A percentile compares a stretch with the other conserved stretches of the same genome.
Evolutionary conservation across 2,113 vertebrate genomes (phyloP).

Genomic region (Bungarus multicinctus): DNA sequence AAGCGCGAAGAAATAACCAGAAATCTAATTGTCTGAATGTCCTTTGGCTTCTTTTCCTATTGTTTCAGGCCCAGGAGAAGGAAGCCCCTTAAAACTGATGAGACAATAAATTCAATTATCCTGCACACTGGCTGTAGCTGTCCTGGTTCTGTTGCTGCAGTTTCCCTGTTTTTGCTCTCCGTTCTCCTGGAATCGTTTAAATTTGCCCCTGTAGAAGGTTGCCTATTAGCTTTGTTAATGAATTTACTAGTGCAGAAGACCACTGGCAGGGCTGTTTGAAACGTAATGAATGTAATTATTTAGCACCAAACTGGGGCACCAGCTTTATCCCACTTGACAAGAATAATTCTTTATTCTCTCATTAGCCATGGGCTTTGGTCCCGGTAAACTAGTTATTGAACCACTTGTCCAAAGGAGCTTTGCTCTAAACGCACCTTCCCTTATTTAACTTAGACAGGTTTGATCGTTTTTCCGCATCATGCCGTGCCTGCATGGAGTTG

Average conservation of each 20-base stretch:
- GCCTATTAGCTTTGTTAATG: constrained; percentile 74
- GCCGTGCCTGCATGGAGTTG: constrained; percentile 53
- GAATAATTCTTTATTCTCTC: constrained; percentile 79
- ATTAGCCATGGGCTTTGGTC: constrained; percentile 73
- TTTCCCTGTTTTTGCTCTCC: constrained; percentile 63
- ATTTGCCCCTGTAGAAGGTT: constrained; percentile 70
- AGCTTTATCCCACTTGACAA: constrained; percentile 73
- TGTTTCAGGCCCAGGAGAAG: constrained; percentile 55
- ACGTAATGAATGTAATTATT: constrained; percentile 79
- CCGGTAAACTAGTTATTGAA: constrained; percentile 80
- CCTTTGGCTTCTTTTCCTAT: constrained; percentile 47
- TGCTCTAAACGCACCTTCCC: constrained; percentile 69
- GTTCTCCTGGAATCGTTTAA: constrained; percentile 63
- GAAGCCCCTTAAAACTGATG: constrained; percentile 63
- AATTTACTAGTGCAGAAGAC: constrained; percentile 73
- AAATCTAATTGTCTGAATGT: constrained; percentile 59
- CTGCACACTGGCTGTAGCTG: constrained; percentile 58
- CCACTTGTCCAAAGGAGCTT: constrained; percentile 72
- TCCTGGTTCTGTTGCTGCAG: constrained; percentile 46
- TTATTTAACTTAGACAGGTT: constrained; percentile 75
- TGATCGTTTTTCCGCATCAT: constrained; percentile 64
- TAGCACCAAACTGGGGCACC: constrained; percentile 71
- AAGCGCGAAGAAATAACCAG: constrained; percentile 43
- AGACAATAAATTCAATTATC: constrained; percentile 60
- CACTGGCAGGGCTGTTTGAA: constrained; percentile 73